Percentiles rank a stretch among this genome's conserved stretches.
Evolutionary conservation across 2,797 vertebrate genomes (phyloP).

Genomic region (Propithecus perrieri): DNA sequence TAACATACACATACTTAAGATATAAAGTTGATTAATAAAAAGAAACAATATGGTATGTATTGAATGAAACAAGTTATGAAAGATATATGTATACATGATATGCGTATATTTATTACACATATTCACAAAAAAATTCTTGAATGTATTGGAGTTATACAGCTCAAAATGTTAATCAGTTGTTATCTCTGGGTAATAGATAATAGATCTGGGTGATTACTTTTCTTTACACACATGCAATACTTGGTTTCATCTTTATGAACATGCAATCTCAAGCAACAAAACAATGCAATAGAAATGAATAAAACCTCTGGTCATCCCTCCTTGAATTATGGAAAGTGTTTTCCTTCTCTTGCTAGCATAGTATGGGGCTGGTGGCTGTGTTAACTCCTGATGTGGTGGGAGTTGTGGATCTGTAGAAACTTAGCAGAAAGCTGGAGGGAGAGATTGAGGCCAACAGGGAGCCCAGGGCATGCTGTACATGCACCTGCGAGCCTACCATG

Average conservation of each 20-base stretch:
- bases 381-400: neutral
- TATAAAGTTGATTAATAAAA: neutral
- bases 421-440: neutral
- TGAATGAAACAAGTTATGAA: neutral
- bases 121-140: neutral
- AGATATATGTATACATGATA: neutral
- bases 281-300: neutral
- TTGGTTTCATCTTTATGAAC: neutral
- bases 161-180: neutral
- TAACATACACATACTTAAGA: neutral
- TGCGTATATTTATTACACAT: neutral
- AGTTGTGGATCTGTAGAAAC: neutral
- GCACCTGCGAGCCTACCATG: neutral
- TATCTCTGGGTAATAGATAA: neutral
- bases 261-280: neutral
- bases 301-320: neutral
- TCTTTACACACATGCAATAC: neutral
- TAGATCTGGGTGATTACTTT: neutral
- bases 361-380: neutral
- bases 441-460: neutral
- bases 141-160: neutral
- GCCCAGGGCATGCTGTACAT: no score
- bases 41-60: neutral
- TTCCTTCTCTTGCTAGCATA: neutral
- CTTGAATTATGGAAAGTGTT: neutral